Conservation (phyloP, 2,888 invertebrate species). For the Coremacera marginata region DNA sequence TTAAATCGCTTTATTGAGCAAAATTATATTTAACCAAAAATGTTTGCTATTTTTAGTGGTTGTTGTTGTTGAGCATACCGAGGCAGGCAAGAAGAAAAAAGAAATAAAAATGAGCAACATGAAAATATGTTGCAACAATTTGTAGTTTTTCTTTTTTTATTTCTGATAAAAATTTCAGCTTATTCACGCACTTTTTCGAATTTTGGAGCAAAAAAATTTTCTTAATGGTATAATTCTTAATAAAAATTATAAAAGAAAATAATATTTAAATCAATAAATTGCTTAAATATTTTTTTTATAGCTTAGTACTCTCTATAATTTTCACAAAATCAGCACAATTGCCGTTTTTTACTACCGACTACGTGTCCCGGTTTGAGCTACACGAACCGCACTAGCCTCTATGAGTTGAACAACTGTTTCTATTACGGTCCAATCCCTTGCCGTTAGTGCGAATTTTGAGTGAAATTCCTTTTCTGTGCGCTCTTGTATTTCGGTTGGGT, state of each 20-base stretch:
- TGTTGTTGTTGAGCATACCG: conserved; percentile 25
- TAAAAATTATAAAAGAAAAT: too few species aligned
- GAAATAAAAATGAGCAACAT: not conserved
- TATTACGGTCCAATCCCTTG: not conserved
- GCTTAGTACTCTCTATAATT: not conserved
- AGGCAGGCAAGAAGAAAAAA: not conserved
- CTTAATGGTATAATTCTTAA: too few species aligned
- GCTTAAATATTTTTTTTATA: not conserved
- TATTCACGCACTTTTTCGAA: not conserved
- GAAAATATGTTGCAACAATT: conserved; percentile 25
- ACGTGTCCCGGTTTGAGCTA: not conserved
- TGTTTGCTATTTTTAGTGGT: conserved; percentile 44
- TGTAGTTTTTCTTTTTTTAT: conserved; percentile 9
- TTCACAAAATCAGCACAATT: conserved; percentile 17
- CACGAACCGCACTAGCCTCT: conserved; percentile 45
- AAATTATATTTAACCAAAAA: conserved; percentile 44
- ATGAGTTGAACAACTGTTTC: conserved; percentile 49
- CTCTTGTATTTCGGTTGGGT: not conserved
- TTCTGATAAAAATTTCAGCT: not conserved
- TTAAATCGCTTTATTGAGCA: conserved; percentile 42
- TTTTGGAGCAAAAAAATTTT: too few species aligned
- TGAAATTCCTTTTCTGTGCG: conserved; percentile 11
- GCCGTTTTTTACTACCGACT: not conserved
- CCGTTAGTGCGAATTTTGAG: conserved; percentile 13
- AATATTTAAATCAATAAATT: not conserved